Base-by-base conservation (phyloP, 2,797 vertebrate genomes). In the Fringilla coelebs region DNA sequence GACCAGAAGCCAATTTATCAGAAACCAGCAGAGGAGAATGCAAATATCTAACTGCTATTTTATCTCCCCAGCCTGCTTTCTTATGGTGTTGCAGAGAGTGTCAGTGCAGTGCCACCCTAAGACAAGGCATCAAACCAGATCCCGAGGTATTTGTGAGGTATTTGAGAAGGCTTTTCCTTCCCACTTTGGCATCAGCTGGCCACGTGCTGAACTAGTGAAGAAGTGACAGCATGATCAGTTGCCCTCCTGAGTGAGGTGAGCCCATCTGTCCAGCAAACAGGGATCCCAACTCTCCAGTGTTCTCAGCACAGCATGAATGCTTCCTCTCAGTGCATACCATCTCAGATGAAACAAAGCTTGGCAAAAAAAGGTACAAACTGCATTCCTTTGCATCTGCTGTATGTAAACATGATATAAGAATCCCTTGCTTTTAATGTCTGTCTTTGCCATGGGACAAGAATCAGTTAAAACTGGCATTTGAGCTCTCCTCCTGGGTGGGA, bases 311-410 rank as follows among this genome's bases (percentile, higher is more conserved):
- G 26, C 2, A 1, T 21, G 36, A 94, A 16, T 28, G 20, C n/a
- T 67, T 78, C 62, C 38, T 51, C 29, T 51, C 32, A 49, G n/a
- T 21, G 11, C 0, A 0, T 36, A 31, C 38, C 8, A 8, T 19
- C 36, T 85, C 74, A 71, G 45, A 57, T 52, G n/a, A 32, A 46
- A 28, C 26, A 52, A n/a, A 36, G 51, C 19, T 48, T 87, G 81
- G 51, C 25, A 68, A 67, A 78, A 77, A 55, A 31, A 49, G 26
- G n/a, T 46, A 36, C 12, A 41, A 81, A 40, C 45, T 74, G 7
- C 20, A 36, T 72, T 73, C 32, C 7, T 18, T 72, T 58, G 12
- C 41, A 29, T 38, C 58, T 85, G 36, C 41, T 61, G 7, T 57
- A 45, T 3, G 4, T 55, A 65, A 65, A 60, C 24, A 26, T 48